Conservation (phyloP, 2,797 vertebrate genomes). For the Microhierax caerulescens region DNA sequence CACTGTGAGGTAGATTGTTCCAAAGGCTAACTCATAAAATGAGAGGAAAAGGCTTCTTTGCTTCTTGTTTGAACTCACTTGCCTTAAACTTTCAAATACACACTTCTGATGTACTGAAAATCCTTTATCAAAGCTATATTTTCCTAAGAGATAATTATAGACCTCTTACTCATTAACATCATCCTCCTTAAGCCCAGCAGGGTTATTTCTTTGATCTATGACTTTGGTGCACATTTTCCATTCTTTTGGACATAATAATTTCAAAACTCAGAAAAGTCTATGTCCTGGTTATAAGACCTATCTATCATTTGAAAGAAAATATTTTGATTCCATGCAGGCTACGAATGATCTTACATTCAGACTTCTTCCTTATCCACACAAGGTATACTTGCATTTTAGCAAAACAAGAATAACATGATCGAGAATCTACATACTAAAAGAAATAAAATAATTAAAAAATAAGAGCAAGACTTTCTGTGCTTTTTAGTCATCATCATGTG, state of each 20-base stretch:
- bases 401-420: background rate
- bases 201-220: conserved; percentile 27
- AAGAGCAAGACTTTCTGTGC: background rate
- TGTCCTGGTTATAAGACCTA: background rate
- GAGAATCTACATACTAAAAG: background rate
- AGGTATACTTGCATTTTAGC: background rate
- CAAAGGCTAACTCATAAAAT: background rate
- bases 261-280: background rate
- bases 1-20: background rate
- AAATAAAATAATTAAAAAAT: background rate
- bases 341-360: background rate
- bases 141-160: conserved; percentile 31
- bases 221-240: background rate
- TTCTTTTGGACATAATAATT: background rate
- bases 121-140: conserved; percentile 10
- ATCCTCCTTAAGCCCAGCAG: background rate
- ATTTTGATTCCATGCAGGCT: background rate
- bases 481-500: background rate
- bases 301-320: background rate
- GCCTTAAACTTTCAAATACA: conserved; percentile 11
- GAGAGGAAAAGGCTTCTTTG: background rate
- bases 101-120: conserved; percentile 8
- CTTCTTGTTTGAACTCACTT: background rate
- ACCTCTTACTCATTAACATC: conserved; percentile 20
- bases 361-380: background rate